A percentile compares a stretch with the other conserved stretches of the same genome.
Evolutionary conservation across 2,888 invertebrate genomes (phyloP).

Genomic region (Pherbina coryleti): DNA sequence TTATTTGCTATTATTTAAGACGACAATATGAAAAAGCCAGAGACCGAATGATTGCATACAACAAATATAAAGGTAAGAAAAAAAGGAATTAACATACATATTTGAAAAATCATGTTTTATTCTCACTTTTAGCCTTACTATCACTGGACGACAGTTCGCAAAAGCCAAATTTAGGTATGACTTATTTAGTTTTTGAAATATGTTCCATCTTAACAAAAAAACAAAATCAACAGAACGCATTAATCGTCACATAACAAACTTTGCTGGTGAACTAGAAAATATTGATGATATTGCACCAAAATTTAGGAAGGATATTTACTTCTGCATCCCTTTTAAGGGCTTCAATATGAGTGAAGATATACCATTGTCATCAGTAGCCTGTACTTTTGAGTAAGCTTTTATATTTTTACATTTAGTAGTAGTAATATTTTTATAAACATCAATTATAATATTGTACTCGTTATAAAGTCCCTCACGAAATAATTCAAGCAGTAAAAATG

Average conservation of each 20-base stretch:
- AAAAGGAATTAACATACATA: neutral
- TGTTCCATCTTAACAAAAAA: neutral
- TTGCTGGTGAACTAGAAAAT: constrained; percentile 28
- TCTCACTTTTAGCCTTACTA: constrained; percentile 37
- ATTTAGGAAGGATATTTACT: neutral
- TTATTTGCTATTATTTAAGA: constrained; percentile 46
- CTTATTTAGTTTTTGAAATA: neutral
- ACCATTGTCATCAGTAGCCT: constrained; percentile 39
- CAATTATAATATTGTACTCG: neutral
- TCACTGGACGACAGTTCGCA: constrained; percentile 33
- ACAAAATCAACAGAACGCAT: constrained; percentile 32
- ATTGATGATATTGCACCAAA: constrained; percentile 26
- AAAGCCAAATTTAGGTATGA: constrained; percentile 42
- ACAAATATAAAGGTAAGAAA: constrained; percentile 45
- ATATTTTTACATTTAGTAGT: neutral
- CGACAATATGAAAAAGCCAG: constrained; percentile 42
- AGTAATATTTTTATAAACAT: neutral
- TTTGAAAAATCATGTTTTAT: neutral
- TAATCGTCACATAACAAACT: constrained; percentile 18
- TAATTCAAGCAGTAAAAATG: constrained; percentile 17
- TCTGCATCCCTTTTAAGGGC: constrained; percentile 43
- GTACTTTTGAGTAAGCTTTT: constrained; percentile 40
- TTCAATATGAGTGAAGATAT: constrained; percentile 39
- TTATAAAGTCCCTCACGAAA: neutral
- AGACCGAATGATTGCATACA: constrained; percentile 40